Percentiles rank a stretch among this genome's conserved stretches.
Conservation (phyloP, 2,113 vertebrate species). For the Hassar affinis region DNA sequence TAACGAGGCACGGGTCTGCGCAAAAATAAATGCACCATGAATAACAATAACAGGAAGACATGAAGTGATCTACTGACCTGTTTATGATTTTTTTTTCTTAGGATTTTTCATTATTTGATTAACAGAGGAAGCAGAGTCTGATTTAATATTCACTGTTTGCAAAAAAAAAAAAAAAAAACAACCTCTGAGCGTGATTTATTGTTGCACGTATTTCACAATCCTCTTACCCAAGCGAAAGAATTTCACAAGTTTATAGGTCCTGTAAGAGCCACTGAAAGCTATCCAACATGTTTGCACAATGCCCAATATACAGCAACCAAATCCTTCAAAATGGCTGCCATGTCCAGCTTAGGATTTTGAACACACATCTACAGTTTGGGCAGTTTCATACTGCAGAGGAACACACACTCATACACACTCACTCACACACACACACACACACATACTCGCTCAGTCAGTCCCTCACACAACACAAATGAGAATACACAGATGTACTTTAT, state of each 20-base stretch:
- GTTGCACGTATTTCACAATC: background rate
- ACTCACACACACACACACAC: background rate
- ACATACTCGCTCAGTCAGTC: background rate
- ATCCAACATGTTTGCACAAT: constrained; percentile 31
- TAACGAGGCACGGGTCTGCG: background rate
- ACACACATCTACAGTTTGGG: constrained; percentile 16
- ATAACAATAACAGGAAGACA: background rate
- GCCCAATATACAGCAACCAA: constrained; percentile 6
- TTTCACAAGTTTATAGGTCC: constrained; percentile 43
- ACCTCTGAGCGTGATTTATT: background rate
- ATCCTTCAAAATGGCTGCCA: background rate
- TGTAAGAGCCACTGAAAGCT: constrained; percentile 13
- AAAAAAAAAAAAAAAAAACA: background rate
- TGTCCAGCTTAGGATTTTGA: constrained; percentile 35
- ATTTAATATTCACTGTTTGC: background rate
- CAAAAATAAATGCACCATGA: background rate
- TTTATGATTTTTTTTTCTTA: background rate
- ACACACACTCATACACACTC: background rate
- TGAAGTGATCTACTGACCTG: background rate
- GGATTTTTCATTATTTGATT: background rate
- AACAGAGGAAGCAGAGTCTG: background rate
- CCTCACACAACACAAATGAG: background rate
- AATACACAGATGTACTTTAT: constrained; percentile 22
- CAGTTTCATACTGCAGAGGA: constrained; percentile 5
- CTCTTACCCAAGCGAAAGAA: background rate